These are phyloP conservation scores for Rhizoglyphus robini DNA, from an alignment of 1,140 invertebrate species.

Conservation along the genomic window DNA sequence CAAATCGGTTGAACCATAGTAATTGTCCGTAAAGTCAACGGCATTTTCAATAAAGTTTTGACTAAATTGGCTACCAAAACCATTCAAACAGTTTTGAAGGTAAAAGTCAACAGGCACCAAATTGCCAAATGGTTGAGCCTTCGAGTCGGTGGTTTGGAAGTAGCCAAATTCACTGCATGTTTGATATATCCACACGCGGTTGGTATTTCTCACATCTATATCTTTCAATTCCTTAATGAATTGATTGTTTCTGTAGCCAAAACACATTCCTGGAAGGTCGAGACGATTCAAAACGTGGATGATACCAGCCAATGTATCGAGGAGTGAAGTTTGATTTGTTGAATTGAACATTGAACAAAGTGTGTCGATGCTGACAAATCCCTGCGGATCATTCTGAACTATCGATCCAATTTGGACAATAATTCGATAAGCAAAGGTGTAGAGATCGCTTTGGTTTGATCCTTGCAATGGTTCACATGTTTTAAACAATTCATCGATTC, in stretches of 20 bases:
- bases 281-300: slow-evolving; percentile 39
- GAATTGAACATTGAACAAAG: too few species aligned
- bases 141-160: slow-evolving; percentile 67
- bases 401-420: too few species aligned
- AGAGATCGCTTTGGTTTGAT: slow-evolving; percentile 50
- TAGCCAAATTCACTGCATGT: slow-evolving; percentile 91
- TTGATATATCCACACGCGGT: slow-evolving; percentile 82
- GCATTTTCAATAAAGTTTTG: slow-evolving; percentile 42
- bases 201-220: slow-evolving; percentile 47
- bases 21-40: slow-evolving; percentile 54
- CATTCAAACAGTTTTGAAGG: slow-evolving; percentile 62
- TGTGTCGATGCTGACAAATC: too few species aligned
- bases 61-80: slow-evolving; percentile 53
- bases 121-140: slow-evolving; percentile 57
- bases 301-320: too few species aligned
- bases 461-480: slow-evolving; percentile 61
- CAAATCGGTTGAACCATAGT: slow-evolving; percentile 61
- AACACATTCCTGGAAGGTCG: slow-evolving; percentile 45
- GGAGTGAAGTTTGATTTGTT: too few species aligned
- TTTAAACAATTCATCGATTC: slow-evolving; percentile 53
- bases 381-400: too few species aligned
- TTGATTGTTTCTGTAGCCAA: slow-evolving; percentile 65
- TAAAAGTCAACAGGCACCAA: slow-evolving; percentile 63
- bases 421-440: slow-evolving; percentile 64
- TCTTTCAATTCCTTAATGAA: slow-evolving; percentile 58